Conservation (phyloP, 2,113 vertebrate genomes). For the Oenanthe oenanthe region DNA sequence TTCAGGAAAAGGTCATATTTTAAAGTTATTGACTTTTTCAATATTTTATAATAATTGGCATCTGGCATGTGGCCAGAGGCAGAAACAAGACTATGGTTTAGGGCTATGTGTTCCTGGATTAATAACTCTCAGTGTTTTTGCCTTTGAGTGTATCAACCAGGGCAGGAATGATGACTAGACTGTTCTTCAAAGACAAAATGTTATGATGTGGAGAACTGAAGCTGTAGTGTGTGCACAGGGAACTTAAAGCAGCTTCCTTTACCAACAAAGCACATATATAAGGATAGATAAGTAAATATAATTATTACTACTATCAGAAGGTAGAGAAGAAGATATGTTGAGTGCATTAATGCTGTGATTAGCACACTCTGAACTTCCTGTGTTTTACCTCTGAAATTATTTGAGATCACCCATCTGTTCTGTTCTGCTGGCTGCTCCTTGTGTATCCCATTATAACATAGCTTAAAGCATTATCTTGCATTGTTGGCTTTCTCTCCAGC, state of each 20-base stretch:
- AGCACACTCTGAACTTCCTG: neutral
- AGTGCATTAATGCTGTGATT: neutral
- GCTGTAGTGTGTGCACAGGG: rapidly evolving
- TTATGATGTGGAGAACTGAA: neutral
- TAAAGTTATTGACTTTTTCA: neutral
- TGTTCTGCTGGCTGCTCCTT: neutral
- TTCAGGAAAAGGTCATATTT: neutral
- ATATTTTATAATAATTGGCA: neutral
- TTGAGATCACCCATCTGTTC: neutral
- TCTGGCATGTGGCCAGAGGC: neutral
- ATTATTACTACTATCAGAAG: neutral
- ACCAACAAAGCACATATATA: neutral
- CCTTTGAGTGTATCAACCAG: neutral
- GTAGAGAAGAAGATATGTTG: neutral
- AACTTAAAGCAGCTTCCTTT: neutral
- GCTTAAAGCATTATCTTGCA: neutral
- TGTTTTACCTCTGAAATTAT: neutral
- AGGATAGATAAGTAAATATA: neutral
- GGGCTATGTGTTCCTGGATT: neutral
- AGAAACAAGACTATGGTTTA: neutral
- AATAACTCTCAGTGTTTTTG: neutral
- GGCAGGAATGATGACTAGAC: neutral
- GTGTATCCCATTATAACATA: neutral
- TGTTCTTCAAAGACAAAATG: neutral
- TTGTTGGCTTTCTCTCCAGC: neutral